Base-by-base conservation (phyloP, 2,888 invertebrate genomes). In the Panorpa germanica region DNA sequence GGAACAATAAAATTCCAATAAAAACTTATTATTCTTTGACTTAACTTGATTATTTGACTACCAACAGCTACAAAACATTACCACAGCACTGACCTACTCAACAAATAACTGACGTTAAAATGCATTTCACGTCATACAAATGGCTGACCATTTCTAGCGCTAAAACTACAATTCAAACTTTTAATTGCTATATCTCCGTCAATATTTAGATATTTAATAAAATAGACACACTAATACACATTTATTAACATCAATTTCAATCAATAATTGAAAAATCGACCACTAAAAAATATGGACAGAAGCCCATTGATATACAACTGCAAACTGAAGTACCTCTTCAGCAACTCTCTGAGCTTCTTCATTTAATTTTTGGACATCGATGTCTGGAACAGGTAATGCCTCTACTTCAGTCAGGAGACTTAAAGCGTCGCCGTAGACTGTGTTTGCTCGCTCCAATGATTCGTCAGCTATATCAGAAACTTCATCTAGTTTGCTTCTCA, bases 381-480 rank as follows among this genome's bases (percentile, higher is more conserved):
- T 69, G 15, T 70, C 65, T 0, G 91, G 90, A 13, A 88, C 58
- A 16, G 69, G 60, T 1, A 90, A 64, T 20, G 76, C 73, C 35
- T 75, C 72, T 2, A 88, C 81, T 41, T 82, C 75, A 2, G 73
- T 73, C 39, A 83, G 70, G 4, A 88, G 58, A 2, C 74, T 70
- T 11, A 91, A 55, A 0, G 91, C 85, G 35, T 81, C 76, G 11
- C 81, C 71, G 44, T 83, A 80, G 0, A 83, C 83, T 29, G 69
- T 64, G 26, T 65, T 66, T 0, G 91, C 81, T 43, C 74, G 69
- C 31, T 65, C 63, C 27, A 73, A 60, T 0, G 86, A 78, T 34
- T 76, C 70, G 37, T 70, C 67, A 0, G 85, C 80, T 36, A 76
- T 56, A 36, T 70, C 66, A 18, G 67, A 62, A 26, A 80, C 75